Conservation (phyloP, 92 coral and sea anemone species). For the Epizoanthus illoricatus region DNA sequence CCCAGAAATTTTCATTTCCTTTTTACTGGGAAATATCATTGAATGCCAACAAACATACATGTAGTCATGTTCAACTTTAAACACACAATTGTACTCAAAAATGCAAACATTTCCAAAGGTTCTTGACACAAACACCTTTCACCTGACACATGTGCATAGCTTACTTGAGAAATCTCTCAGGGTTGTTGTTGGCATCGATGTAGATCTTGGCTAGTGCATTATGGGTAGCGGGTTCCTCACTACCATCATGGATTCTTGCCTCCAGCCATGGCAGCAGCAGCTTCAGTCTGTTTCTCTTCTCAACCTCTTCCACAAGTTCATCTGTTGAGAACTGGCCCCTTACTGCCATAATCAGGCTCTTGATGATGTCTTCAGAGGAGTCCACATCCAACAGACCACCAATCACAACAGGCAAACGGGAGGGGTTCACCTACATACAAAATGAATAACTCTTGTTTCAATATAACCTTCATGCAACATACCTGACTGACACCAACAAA, state of each 20-base stretch:
- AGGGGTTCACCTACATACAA: conserved; percentile 83
- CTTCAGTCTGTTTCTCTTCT: conserved; percentile 91
- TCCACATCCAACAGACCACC: conserved; percentile 98
- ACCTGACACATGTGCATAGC: not conserved
- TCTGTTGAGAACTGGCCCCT: conserved; percentile 99
- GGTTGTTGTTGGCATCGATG: conserved; percentile 96
- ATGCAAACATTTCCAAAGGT: not conserved
- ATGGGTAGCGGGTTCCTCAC: conserved; percentile 99
- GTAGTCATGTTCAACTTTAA: no score
- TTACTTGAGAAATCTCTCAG: conserved; percentile 97
- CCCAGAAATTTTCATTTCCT: no score
- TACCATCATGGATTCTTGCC: conserved; percentile 96
- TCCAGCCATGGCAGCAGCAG: conserved; percentile 94
- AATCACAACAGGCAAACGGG: conserved; percentile 96
- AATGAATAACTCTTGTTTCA: not conserved
- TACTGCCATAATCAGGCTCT: conserved; percentile 96
- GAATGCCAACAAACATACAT: no score
- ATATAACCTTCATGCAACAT: not conserved
- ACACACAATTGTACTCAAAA: no score
- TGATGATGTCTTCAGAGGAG: conserved; percentile 94
- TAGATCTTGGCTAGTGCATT: conserved; percentile 98
- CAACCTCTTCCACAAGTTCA: conserved; percentile 97
- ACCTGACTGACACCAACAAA: not conserved
- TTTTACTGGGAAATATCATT: no score
- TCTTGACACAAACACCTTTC: not conserved